Evolutionary conservation across 2,113 vertebrate genomes (phyloP).

Genomic region (Neolamprologus caudopunctatus): DNA sequence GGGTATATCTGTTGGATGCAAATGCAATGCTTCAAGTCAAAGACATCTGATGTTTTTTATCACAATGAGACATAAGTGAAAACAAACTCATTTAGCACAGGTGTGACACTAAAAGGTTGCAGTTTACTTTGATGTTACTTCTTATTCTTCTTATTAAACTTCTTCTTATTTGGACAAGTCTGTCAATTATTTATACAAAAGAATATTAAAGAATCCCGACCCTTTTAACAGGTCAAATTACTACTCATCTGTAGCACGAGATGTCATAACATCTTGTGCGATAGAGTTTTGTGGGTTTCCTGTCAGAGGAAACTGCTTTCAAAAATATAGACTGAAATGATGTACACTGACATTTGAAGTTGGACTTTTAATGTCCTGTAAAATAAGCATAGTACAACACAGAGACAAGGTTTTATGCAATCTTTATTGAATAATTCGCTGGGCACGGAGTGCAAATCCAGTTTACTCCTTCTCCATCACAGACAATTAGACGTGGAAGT

Average conservation of each 20-base stretch:
- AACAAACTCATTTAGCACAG: not conserved
- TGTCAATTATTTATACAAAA: not conserved
- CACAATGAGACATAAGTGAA: not conserved
- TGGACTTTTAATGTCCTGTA: not conserved
- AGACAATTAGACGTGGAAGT: not conserved
- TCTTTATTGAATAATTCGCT: not conserved
- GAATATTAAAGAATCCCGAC: not conserved
- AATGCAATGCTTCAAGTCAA: not conserved
- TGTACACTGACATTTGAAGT: not conserved
- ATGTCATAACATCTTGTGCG: not conserved
- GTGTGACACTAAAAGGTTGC: not conserved
- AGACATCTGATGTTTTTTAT: not conserved
- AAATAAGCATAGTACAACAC: too few relatives aligned
- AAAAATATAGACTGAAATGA: not conserved
- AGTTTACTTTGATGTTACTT: not conserved
- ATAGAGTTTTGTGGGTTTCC: not conserved
- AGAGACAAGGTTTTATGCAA: not conserved
- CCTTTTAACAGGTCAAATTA: not conserved
- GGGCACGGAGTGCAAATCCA: not conserved
- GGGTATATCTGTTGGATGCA: not conserved
- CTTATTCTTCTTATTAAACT: not conserved
- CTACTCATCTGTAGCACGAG: not conserved
- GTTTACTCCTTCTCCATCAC: not conserved
- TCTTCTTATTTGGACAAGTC: not conserved
- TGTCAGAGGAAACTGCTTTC: not conserved